A percentile compares a stretch with the other conserved stretches of the same genome.
These are phyloP conservation scores for Dromococcyx pavoninus DNA, from an alignment of 2,797 vertebrate species.

Conservation along the genomic window DNA sequence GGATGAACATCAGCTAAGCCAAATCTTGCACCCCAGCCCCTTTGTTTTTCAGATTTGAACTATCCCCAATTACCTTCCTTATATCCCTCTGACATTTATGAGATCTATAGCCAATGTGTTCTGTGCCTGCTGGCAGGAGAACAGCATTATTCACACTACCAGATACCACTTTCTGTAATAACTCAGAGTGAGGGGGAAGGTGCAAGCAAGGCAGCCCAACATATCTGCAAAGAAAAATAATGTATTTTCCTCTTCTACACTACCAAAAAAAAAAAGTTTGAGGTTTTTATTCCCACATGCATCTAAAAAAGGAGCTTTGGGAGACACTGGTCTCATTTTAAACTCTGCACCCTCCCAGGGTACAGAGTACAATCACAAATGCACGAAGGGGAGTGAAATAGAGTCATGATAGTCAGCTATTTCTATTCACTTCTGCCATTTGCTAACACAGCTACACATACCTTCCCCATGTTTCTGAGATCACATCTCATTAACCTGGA, in stretches of 20 bases:
- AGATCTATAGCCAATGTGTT: conserved; percentile 39
- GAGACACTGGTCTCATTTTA: conserved; percentile 1
- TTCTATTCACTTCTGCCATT: background rate
- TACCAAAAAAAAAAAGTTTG: background rate
- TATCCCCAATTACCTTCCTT: background rate
- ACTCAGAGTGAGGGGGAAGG: conserved; percentile 28
- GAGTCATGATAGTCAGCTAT: background rate
- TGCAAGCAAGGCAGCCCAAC: background rate
- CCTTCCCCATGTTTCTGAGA: background rate
- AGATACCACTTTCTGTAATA: conserved; percentile 44
- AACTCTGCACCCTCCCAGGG: background rate
- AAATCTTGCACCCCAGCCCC: background rate
- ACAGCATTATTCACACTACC: conserved; percentile 40
- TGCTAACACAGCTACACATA: background rate
- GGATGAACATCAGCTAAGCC: background rate
- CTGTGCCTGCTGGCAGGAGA: conserved; percentile 40
- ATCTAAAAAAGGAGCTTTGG: background rate
- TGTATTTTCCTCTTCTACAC: background rate
- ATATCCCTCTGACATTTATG: conserved; percentile 10
- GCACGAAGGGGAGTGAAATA: background rate
- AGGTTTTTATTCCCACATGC: background rate
- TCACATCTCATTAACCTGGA: background rate
- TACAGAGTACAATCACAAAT: background rate
- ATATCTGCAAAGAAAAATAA: conserved; percentile 16
- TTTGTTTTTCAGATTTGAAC: conserved; percentile 40